These are phyloP conservation scores for Acanthosepion pharaonis DNA, from an alignment of 2,888 invertebrate species.

Conservation along the genomic window DNA sequence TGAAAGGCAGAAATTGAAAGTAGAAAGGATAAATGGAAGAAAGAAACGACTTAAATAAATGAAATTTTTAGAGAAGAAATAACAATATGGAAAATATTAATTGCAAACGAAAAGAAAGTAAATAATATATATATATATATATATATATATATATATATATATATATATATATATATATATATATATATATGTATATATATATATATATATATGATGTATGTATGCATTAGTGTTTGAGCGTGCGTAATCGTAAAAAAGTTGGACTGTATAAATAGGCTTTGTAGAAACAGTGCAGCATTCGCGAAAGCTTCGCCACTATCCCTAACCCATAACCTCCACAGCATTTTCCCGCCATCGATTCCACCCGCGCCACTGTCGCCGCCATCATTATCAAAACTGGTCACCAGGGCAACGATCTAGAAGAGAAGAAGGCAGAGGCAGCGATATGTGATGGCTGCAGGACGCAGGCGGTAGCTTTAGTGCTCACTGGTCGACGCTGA, in stretches of 20 bases:
- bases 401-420: background rate
- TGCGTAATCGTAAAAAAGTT: background rate
- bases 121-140: background rate
- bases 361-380: background rate
- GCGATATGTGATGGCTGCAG: background rate
- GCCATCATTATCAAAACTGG: background rate
- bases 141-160: background rate
- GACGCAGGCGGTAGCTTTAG: background rate
- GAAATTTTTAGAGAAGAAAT: too few relatives aligned
- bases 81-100: too few relatives aligned
- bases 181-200: background rate
- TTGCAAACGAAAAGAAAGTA: too few relatives aligned
- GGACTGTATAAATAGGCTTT: background rate
- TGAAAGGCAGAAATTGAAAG: too few relatives aligned
- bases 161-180: conserved; percentile 39
- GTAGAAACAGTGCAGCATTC: background rate
- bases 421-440: background rate
- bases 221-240: background rate
- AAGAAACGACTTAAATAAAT: too few relatives aligned
- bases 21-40: too few relatives aligned
- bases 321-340: background rate
- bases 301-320: background rate
- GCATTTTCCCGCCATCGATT: background rate
- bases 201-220: conserved; percentile 37
- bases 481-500: background rate